Evolutionary conservation across 2,113 vertebrate genomes (phyloP), one percentile per base, ranked within the genome.

Genomic region (Gallinago paraguaiae): DNA sequence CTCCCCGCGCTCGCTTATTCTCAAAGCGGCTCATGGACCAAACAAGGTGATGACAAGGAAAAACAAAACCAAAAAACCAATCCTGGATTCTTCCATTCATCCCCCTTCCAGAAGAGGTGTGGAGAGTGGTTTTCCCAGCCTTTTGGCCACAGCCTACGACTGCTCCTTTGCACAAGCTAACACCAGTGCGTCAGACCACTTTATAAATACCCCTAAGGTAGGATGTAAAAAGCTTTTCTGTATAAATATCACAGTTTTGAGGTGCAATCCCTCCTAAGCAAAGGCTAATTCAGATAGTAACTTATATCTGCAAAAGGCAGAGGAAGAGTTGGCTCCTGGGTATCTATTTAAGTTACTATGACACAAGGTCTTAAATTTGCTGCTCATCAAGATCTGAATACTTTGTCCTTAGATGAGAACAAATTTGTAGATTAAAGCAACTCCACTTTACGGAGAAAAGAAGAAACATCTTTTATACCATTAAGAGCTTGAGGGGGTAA

Each of bases 1-100:
- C 92, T 71, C 93, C 88, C 70, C 86, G 68, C 35, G 13, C 93
- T 97, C 39, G 48, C 19, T 83, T 92, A 86, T 54, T 90, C 92
- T 86, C 94, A 83, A 86, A 90, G 71, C 64, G 53, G 64, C 50
- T 85, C 50, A 93, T 0, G 4, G 72, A 74, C 83, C 69, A 90
- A 86, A 68, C 67, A 60, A 86, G 82, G 88, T 88, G 86, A 88
- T 46, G 90, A 96, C 93, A 94, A 92, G 48, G 48, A 30, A 30
- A 61, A 79, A 83, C 1, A 35, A 50, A 86, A 28, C 4, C 2
- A 35, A 33, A 37, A n/a, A 22, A 17, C 13, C 25, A 11, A 31
- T 19, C 54, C 50, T 22, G 45, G 63, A 70, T 80, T 63, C 54
- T 82, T 83, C 80, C 75, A 82, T 86, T 93, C 78, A 45, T 53